A percentile compares a stretch with the other conserved stretches of the same genome.
phyloP scores from a whole-genome alignment of 1,140 invertebrate species.

The Phenacoccus solenopsis region DNA sequence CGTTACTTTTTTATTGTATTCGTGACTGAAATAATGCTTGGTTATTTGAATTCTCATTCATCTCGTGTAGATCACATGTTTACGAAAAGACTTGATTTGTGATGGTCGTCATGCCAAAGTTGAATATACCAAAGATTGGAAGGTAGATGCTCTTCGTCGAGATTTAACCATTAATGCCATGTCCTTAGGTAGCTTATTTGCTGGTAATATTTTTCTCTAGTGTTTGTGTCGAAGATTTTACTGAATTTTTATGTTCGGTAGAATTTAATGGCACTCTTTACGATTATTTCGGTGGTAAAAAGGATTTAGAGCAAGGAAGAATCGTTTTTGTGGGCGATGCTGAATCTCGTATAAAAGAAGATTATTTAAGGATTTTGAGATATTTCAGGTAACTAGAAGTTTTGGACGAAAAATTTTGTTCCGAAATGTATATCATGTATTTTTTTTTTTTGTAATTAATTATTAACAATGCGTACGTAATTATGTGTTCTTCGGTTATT shows the following conservation, averaged over 20 bases:
- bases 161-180: conserved; percentile 98
- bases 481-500: too few relatives aligned
- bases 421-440: too few relatives aligned
- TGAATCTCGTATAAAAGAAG: conserved; percentile 76
- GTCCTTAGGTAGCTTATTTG: conserved; percentile 78
- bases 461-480: too few relatives aligned
- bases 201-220: too few relatives aligned
- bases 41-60: too few relatives aligned
- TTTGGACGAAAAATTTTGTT: too few relatives aligned
- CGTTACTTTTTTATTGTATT: not conserved
- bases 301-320: conserved; percentile 67
- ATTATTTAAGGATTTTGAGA: conserved; percentile 60
- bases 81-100: conserved; percentile 82
- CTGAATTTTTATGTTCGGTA: too few relatives aligned
- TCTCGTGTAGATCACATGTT: conserved; percentile 48
- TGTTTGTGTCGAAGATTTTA: too few relatives aligned
- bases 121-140: conserved; percentile 88
- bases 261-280: conserved; percentile 73
- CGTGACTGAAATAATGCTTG: not conserved
- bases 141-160: conserved; percentile 83
- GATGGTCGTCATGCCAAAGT: conserved; percentile 94
- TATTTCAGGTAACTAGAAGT: conserved; percentile 21
- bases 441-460: too few relatives aligned
- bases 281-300: conserved; percentile 93
- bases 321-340: conserved; percentile 89